These are phyloP conservation scores for Palythoa caribaeorum DNA, from an alignment of 92 coral and sea anemone species.

Conservation along the genomic window DNA sequence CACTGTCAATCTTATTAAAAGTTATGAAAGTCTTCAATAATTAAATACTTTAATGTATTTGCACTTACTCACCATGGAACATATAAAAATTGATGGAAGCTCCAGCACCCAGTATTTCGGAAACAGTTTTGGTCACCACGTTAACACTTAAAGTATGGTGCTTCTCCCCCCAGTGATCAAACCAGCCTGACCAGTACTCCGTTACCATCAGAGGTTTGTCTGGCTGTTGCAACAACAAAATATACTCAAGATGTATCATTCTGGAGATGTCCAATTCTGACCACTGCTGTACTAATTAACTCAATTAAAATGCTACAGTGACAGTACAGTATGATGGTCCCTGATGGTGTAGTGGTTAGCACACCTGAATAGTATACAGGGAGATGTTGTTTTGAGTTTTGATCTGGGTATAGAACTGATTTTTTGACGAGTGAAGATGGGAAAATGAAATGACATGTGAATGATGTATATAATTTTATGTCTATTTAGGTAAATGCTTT, in stretches of 20 bases:
- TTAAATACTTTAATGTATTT: not conserved
- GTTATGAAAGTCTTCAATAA: not conserved
- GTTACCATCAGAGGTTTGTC: slow-evolving; percentile 89
- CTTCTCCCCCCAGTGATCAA: slow-evolving; percentile 94
- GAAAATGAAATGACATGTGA: no score
- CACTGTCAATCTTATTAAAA: not conserved
- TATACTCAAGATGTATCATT: not conserved
- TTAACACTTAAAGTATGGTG: slow-evolving; percentile 69
- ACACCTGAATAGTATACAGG: no score
- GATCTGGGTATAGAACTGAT: no score
- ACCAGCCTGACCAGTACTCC: slow-evolving; percentile 99
- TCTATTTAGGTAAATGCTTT: no score
- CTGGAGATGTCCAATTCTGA: no score
- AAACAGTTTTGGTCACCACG: slow-evolving; percentile 56
- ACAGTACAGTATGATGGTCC: no score
- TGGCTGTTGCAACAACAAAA: slow-evolving; percentile 63
- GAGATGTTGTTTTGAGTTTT: no score
- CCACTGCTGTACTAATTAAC: no score
- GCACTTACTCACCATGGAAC: slow-evolving; percentile 88
- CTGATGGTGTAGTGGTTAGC: no score
- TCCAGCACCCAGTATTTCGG: slow-evolving; percentile 74
- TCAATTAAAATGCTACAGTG: no score
- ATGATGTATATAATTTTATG: no score
- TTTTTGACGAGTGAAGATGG: no score
- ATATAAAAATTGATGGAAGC: slow-evolving; percentile 94